A percentile compares a stretch with the other conserved stretches of the same genome.
Evolutionary conservation across 2,888 invertebrate genomes (phyloP).

Genomic region (Archips xylosteana): DNA sequence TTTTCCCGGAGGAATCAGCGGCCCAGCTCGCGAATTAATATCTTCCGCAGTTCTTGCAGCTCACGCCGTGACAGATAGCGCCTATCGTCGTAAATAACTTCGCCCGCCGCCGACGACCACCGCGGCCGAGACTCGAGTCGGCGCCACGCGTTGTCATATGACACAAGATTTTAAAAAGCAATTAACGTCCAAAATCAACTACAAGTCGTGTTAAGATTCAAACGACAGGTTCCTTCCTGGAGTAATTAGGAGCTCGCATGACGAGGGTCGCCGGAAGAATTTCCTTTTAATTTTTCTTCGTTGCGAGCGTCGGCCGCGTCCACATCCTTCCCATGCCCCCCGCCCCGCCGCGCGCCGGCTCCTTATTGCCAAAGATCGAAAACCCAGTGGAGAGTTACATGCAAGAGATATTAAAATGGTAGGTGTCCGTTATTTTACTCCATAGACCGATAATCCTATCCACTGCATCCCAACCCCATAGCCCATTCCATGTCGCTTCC

Average conservation of each 20-base stretch:
- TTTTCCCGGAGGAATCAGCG: constrained; percentile 16
- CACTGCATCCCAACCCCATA: no score
- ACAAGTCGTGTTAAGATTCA: constrained; percentile 17
- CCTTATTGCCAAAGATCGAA: background rate
- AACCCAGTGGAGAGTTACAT: no score
- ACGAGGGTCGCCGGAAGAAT: constrained; percentile 29
- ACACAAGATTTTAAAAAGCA: no score
- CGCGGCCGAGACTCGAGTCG: background rate
- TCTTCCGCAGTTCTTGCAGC: constrained; percentile 26
- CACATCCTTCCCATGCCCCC: background rate
- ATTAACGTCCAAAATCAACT: background rate
- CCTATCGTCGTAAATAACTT: background rate
- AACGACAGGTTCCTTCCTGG: constrained; percentile 11
- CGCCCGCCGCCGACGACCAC: background rate
- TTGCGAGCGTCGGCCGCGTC: constrained; percentile 9
- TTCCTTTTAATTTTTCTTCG: constrained; percentile 25
- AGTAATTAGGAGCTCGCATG: constrained; percentile 25
- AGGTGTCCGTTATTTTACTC: no score
- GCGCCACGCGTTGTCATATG: no score
- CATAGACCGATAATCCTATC: no score
- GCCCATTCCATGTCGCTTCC: no score
- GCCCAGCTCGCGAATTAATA: constrained; percentile 28
- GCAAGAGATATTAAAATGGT: no score
- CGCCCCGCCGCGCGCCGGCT: background rate
- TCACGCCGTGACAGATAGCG: background rate